These are phyloP conservation scores for Agrochola lota DNA, from an alignment of 2,888 invertebrate species.

Conservation along the genomic window DNA sequence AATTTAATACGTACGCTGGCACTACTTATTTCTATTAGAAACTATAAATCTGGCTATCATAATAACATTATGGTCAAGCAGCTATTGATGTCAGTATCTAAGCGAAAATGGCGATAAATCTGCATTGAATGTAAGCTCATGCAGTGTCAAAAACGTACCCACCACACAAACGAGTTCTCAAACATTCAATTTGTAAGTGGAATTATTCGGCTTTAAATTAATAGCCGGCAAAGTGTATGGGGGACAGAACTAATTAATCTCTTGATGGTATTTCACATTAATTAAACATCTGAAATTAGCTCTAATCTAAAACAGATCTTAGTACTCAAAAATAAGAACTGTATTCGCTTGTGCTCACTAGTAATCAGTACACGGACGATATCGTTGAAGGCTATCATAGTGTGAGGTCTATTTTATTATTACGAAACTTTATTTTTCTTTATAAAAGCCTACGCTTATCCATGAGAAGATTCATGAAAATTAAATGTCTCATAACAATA, in stretches of 20 bases:
- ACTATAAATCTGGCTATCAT: constrained; percentile 73
- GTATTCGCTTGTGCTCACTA: constrained; percentile 55
- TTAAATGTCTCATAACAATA: constrained; percentile 84
- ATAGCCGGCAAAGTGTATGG: constrained; percentile 84
- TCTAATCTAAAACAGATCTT: constrained; percentile 61
- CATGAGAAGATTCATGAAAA: constrained; percentile 82
- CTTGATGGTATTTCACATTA: constrained; percentile 83
- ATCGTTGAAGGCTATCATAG: constrained; percentile 79
- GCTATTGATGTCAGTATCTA: constrained; percentile 77
- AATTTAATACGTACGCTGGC: constrained; percentile 48
- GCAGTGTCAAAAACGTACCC: constrained; percentile 75
- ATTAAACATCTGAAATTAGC: constrained; percentile 75
- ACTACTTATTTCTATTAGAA: constrained; percentile 68
- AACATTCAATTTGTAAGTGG: constrained; percentile 84
- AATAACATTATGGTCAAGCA: constrained; percentile 74
- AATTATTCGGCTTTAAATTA: constrained; percentile 84
- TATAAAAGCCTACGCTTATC: constrained; percentile 69
- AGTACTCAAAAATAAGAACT: constrained; percentile 42
- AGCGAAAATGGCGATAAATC: constrained; percentile 80
- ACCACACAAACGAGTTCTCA: constrained; percentile 79
- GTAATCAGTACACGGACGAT: constrained; percentile 64
- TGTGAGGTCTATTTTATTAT: constrained; percentile 83
- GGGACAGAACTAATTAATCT: constrained; percentile 89
- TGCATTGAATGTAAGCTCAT: constrained; percentile 77
- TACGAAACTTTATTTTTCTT: constrained; percentile 73